Base-by-base conservation (phyloP, 1,140 invertebrate genomes). In the Lysiphlebus fabarum region DNA sequence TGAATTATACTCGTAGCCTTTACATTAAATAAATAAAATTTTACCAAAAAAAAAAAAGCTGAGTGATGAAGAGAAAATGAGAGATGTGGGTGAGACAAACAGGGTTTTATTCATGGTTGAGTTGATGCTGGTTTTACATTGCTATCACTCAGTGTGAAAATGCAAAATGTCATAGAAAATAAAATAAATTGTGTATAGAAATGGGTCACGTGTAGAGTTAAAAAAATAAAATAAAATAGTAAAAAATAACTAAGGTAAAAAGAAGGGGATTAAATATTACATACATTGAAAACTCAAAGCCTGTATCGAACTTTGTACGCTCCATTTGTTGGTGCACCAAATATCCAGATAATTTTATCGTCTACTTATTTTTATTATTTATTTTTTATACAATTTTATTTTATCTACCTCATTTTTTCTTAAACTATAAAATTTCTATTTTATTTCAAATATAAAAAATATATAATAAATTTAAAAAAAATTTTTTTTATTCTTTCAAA, bases 261-360 rank as follows among this genome's bases (percentile, higher is more conserved):
- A 7, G 6, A 10, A 4, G 43, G 43, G 6, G 11, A 47, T n/a
- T 10, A 34, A 34, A 49, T 17, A 17, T 17, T 17, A 17, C 17
- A 36, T 49, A 34, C 33, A 49, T 49, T 17, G 17, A 17, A 17
- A 17, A 17, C 17, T 17, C 17, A 17, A 51, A 36, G 36, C 5
- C 49, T 51, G 49, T n/a, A 51, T 51, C 49, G 49, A 51, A 40
- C 49, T 51, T n/a, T 12, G 49, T 36, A 51, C 49, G 49, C 49
- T 51, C 49, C 49, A 51, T 51, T 51, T 51, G 49, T 51, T 51
- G 36, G 49, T n/a, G 49, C 14, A 51, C 48, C 48, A 33, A 17
- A 49, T 51, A 34, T 3, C 49, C 49, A 51, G 49, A 51, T 51
- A 51, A 33, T 51, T 17, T 34, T 11, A 14, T 40, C 49, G 49